These are phyloP conservation scores for Gymnopithys bicolor DNA, from an alignment of 2,797 vertebrate genomes.

Conservation along the genomic window DNA sequence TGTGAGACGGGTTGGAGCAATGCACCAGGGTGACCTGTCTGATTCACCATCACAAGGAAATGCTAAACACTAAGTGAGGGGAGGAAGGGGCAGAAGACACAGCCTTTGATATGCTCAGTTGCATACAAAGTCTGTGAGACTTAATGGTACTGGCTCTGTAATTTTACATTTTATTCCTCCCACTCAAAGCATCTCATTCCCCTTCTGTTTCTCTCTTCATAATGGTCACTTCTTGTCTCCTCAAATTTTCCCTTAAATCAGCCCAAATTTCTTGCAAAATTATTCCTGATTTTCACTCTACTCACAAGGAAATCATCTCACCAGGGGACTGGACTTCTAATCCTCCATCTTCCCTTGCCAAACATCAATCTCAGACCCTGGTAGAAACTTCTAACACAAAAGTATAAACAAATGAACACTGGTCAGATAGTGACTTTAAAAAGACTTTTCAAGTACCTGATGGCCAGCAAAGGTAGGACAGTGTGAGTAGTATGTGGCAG, in stretches of 20 bases:
- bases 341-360: neutral
- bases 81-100: neutral
- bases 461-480: neutral
- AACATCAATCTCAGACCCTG: neutral
- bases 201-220: neutral
- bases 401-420: fast-evolving
- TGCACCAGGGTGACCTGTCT: neutral
- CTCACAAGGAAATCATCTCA: neutral
- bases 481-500: fast-evolving
- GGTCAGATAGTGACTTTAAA: neutral
- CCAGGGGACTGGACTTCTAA: neutral
- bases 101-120: neutral
- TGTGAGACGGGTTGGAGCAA: neutral
- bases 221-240: fast-evolving
- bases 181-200: neutral
- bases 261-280: neutral
- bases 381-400: neutral
- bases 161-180: neutral
- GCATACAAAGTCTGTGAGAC: neutral
- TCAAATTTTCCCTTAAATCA: neutral
- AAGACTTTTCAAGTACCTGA: neutral
- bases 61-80: neutral
- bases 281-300: neutral
- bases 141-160: fast-evolving
- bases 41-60: neutral